Base-by-base conservation (phyloP, 2,888 invertebrate species). In the Petrophora chlorosata region DNA sequence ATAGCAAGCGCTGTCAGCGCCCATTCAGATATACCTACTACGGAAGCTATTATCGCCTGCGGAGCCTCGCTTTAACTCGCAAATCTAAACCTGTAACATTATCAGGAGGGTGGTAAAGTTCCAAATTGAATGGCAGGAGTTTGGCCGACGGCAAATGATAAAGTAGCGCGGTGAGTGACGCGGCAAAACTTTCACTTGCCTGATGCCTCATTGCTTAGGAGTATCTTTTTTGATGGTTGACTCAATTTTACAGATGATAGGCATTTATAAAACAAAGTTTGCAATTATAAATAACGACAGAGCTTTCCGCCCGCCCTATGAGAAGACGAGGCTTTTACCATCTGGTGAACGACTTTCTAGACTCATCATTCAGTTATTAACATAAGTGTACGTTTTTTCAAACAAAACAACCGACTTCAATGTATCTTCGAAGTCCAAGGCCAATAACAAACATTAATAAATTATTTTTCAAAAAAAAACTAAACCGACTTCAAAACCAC, bases 11-110 rank as follows among this genome's bases (percentile, higher is more conserved):
- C 63, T 65, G 67, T 67, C 70, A 67, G 56, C 56, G 29, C 62
- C 76, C 72, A 73, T 79, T 77, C 75, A 74, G 70, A 61, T 75
- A 73, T 75, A 76, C 49, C 49, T 44, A 39, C 62, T 63, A 59
- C 73, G 78, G 79, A 79, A 79, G 79, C 77, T 67, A 79, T 79
- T 79, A 79, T 67, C 72, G 68, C 68, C 55, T 60, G 28, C 51
- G 34, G 56, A 53, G 46, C 47, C 47, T 34, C n/a, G 46, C 39
- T 33, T 16, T 26, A 43, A 34, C 23, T 43, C 38, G 30, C 41
- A 44, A 33, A 52, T 51, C 22, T 53, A 53, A 44, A 39, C 28
- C 15, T 56, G 17, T 35, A 19, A 56, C 68, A 60, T 62, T 67
- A 69, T 54, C 14, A 46, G 22, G 4, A 36, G 45, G 41, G 23